Percentiles rank a stretch among this genome's conserved stretches.
phyloP scores from a whole-genome alignment of 2,113 vertebrate genomes.

The Cervus canadensis region DNA sequence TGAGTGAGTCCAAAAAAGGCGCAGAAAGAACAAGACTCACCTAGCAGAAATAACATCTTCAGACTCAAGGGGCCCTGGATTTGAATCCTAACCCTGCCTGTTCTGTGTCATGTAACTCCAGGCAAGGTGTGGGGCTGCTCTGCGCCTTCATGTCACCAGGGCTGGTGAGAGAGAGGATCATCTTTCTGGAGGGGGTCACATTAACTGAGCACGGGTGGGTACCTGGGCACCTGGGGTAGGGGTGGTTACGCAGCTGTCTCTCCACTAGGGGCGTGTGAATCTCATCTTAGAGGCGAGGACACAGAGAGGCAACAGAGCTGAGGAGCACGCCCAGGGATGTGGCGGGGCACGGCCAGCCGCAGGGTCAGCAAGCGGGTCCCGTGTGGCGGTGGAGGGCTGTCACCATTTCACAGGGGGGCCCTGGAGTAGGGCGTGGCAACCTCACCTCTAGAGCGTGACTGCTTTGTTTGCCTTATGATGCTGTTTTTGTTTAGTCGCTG shows the following conservation, averaged over 20 bases:
- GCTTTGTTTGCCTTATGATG: background rate
- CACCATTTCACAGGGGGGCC: background rate
- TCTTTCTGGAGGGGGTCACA: background rate
- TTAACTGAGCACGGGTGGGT: background rate
- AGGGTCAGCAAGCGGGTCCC: accelerated
- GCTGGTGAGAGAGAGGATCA: background rate
- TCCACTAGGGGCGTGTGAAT: background rate
- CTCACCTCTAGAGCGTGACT: background rate
- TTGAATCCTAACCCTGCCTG: background rate
- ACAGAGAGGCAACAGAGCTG: background rate
- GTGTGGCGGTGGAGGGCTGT: accelerated
- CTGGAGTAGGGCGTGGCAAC: no score
- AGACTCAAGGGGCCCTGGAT: background rate
- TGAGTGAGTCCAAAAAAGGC: background rate
- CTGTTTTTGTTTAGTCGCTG: background rate
- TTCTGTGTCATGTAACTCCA: background rate
- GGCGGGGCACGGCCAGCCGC: background rate
- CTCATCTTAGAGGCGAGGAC: background rate
- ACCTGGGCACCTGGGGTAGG: background rate
- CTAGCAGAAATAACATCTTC: background rate
- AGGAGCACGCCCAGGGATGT: background rate
- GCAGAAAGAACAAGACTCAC: background rate
- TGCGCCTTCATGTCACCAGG: background rate
- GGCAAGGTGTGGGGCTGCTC: no score
- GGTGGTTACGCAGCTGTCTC: background rate